Percentiles rank a stretch among this genome's conserved stretches.
These are phyloP conservation scores for Hemibagrus wyckioides DNA, from an alignment of 2,113 vertebrate genomes.

Conservation along the genomic window DNA sequence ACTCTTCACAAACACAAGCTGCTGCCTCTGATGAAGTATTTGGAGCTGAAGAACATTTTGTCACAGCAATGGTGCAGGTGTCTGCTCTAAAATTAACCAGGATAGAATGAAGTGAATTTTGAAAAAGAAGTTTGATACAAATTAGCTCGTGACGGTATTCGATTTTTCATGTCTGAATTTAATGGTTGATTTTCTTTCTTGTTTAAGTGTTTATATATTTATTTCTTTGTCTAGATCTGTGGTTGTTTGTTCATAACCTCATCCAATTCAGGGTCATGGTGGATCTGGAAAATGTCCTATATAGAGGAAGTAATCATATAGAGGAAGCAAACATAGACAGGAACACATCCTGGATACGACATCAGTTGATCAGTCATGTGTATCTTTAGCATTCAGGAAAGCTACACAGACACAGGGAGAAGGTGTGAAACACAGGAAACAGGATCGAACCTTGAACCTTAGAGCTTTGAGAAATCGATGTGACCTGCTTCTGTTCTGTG, in stretches of 20 bases:
- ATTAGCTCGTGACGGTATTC: neutral
- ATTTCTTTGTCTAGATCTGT: neutral
- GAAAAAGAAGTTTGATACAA: neutral
- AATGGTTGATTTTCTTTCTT: neutral
- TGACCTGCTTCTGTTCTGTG: too few species aligned
- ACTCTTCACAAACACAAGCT: slow-evolving; percentile 29
- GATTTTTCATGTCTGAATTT: neutral
- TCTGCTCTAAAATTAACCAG: slow-evolving; percentile 21
- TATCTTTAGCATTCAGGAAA: neutral
- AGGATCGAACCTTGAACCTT: neutral
- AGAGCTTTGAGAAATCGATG: too few species aligned
- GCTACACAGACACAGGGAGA: neutral
- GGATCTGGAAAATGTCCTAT: neutral
- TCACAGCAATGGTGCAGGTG: neutral
- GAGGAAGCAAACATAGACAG: neutral
- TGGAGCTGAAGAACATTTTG: slow-evolving; percentile 12
- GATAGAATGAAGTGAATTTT: neutral
- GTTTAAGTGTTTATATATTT: neutral
- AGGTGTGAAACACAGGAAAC: neutral
- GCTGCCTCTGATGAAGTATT: slow-evolving; percentile 12
- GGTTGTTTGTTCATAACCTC: neutral
- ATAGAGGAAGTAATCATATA: too few species aligned
- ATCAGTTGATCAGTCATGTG: neutral
- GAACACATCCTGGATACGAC: neutral
- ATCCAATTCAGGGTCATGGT: neutral